Percentiles rank a stretch among this genome's conserved stretches.
Evolutionary conservation across 2,797 vertebrate species (phyloP).

Genomic region (Australoheros facetus): DNA sequence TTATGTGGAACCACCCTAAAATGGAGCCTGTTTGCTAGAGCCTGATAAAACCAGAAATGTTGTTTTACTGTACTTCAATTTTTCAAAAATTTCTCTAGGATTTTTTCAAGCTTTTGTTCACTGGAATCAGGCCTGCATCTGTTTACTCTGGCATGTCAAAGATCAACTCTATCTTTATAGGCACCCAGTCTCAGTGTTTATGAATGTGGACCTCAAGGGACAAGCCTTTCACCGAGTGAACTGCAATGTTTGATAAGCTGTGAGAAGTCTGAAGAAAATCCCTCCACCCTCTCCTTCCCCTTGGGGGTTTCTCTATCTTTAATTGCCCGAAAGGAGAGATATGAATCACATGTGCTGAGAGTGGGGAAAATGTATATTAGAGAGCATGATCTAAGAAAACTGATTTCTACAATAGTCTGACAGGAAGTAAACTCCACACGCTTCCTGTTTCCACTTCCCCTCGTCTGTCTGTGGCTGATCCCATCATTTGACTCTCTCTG

Average conservation of each 20-base stretch:
- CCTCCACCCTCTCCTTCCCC: constrained; percentile 22
- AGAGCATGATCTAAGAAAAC: constrained; percentile 23
- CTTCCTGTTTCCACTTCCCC: constrained; percentile 69
- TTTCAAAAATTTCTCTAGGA: background rate
- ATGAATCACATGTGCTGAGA: constrained; percentile 51
- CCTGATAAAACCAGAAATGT: background rate
- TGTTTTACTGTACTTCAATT: background rate
- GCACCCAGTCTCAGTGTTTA: constrained; percentile 49
- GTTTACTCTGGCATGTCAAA: constrained; percentile 48
- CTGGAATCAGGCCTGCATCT: constrained; percentile 24
- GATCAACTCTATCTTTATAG: constrained; percentile 43
- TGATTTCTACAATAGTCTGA: constrained; percentile 52
- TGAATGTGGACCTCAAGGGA: constrained; percentile 51
- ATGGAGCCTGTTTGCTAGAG: background rate
- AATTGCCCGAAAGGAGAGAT: constrained; percentile 50
- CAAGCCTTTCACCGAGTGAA: constrained; percentile 38
- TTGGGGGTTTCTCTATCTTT: constrained; percentile 46
- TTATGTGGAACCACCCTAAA: background rate
- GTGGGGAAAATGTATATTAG: constrained; percentile 21
- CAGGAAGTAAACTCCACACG: constrained; percentile 65
- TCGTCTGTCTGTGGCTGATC: constrained; percentile 38
- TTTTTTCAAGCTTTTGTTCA: constrained; percentile 18
- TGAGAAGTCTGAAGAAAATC: constrained; percentile 49
- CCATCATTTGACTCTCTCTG: constrained; percentile 44
- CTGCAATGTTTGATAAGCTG: constrained; percentile 73